Base-by-base conservation (phyloP, 2,113 vertebrate genomes). In the Gymnocephalus cernua region DNA sequence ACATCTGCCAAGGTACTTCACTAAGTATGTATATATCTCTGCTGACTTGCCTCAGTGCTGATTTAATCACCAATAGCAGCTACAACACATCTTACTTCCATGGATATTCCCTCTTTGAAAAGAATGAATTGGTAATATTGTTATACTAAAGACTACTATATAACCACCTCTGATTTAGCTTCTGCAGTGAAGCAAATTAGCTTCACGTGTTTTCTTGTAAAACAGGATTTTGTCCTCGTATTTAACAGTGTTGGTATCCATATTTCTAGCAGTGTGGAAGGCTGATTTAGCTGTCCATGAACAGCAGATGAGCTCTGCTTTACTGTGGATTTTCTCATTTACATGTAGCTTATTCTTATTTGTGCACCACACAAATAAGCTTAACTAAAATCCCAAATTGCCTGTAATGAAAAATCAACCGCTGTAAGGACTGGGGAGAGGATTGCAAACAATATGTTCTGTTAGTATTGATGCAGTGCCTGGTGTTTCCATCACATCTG, bases 271-370 rank as follows among this genome's bases (percentile, higher is more conserved):
- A 23, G 29, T 41, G 1, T 58, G 64, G 35, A 74, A 4, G 21
- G 23, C 48, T 48, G 35, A 29, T 75, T 68, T 50, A 14, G 68
- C 77, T 50, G 44, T 48, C 57, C 32, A 44, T 50, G 51, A 64
- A 67, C 73, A 59, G 58, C 69, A 79, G 56, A 81, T 53, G 53
- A 76, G 25, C 68, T 44, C 44, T 41, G 62, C 32, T 77, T 61
- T 47, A 21, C n/a, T 50, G 48, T 41, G 77, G 51, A 83, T 80
- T 77, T 80, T 70, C 45, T 74, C 13, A 79, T 83, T 80, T 77
- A 47, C 69, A 64, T 62, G 64, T 29, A 27, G 72, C 63, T 79
- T 54, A 69, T 19, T 77, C 38, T 72, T 25, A 58, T n/a, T 61
- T 45, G 59, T 10, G 38, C 29, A 25, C 38, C 38, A 74, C 32